Base-by-base conservation (phyloP, 2,797 vertebrate genomes). In the Liparis tanakae region DNA sequence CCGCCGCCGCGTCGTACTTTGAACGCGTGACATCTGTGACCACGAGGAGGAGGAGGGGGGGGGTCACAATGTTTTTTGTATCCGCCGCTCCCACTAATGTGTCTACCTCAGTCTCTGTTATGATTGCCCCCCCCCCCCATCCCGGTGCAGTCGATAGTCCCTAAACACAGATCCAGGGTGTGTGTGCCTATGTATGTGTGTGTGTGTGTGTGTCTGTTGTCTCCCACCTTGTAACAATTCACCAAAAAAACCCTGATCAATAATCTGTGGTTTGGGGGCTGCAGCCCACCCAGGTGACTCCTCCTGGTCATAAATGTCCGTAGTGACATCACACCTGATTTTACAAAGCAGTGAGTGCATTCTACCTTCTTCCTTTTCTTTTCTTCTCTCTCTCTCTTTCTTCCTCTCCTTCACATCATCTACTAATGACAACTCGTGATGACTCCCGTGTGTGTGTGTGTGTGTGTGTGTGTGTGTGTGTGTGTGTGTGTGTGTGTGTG, bases 101-200 rank as follows among this genome's bases (percentile, higher is more conserved):
- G 93, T 96, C 96, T 98, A 97, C 97, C 97, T 98, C 96, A 95
- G 94, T 94, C 88, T 93, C 85, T 87, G 87, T 87, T 87, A 86
- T 80, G 89, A 92, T 87, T 85, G 80, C 81, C 82, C 84, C 85
- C 84, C 82, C 72, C 25, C 25, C 25, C 25, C 25, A 30, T 30
- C 25, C 80, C 76, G 74, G 79, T 77, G 76, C 82, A 86, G 76
- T 51, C 62, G 67, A 57, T 87, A 76, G 65, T 77, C 87, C 87
- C 86, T 87, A 87, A 90, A 80, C 86, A 88, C 88, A 89, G 85
- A 89, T 87, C 74, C 78, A 67, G 51, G 68, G 56, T 79, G 37
- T 60, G 61, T 80, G 67, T 60, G 56, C 78, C 34, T 60, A 58
- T 80, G 67, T 77, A 4, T 30, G 25, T 30, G 25, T 30, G 25